Evolutionary conservation across 2,113 vertebrate genomes (phyloP).

Genomic region (Laticauda laticaudata): DNA sequence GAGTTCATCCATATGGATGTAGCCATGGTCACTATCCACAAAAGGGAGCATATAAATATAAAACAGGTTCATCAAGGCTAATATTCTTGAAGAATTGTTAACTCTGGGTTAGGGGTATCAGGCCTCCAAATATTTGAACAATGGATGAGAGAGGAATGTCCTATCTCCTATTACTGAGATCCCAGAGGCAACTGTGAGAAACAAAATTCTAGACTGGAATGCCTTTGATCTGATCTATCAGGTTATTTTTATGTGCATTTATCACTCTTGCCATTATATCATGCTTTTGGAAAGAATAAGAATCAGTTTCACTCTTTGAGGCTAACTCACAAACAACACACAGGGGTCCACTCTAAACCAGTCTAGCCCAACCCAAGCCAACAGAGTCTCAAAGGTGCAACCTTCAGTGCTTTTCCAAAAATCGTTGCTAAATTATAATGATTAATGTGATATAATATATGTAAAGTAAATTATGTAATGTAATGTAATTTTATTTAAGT

Average conservation of each 20-base stretch:
- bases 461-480: background rate
- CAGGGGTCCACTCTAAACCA: background rate
- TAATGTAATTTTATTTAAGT: background rate
- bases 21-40: background rate
- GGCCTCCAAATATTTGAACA: background rate
- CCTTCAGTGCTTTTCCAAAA: background rate
- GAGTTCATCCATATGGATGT: background rate
- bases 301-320: background rate
- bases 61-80: background rate
- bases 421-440: background rate
- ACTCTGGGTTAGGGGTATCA: background rate
- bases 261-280: conserved; percentile 25
- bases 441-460: background rate
- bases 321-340: background rate
- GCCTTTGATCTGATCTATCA: background rate
- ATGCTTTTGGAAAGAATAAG: background rate
- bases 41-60: background rate
- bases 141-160: background rate
- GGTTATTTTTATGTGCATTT: background rate
- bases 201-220: background rate
- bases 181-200: background rate
- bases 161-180: background rate
- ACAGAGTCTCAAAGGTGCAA: background rate
- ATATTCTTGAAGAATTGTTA: background rate
- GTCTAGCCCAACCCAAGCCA: background rate